phyloP scores from a whole-genome alignment of 2,113 vertebrate species.

The Loxodonta africana region DNA sequence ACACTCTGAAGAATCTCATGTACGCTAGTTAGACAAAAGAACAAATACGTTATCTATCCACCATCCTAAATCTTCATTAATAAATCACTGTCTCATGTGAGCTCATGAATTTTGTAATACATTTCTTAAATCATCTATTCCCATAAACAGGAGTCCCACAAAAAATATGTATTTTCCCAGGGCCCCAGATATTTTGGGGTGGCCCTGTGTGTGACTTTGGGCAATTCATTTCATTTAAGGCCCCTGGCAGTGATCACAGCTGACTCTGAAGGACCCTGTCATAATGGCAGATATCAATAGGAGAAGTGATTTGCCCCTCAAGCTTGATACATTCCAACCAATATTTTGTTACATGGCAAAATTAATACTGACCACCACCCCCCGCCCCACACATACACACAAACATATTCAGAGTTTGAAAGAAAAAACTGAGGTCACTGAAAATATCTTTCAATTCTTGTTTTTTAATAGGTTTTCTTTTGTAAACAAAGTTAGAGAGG shows the following conservation, averaged over 20 bases:
- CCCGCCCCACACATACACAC: background rate
- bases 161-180: background rate
- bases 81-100: background rate
- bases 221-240: background rate
- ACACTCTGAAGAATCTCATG: background rate
- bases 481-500: background rate
- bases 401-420: background rate
- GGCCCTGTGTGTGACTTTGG: background rate
- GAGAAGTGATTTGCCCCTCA: background rate
- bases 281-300: background rate
- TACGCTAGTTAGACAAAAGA: background rate
- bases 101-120: background rate
- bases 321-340: background rate
- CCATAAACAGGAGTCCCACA: background rate
- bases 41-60: background rate
- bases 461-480: background rate
- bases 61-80: background rate
- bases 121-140: background rate
- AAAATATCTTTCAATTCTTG: background rate
- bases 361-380: too few relatives aligned
- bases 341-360: background rate
- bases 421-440: background rate
- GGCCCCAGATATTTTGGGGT: background rate
- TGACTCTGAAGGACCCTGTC: background rate
- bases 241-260: background rate